Evolutionary conservation across 2,888 invertebrate genomes (phyloP), one percentile per base, ranked within the genome.

Genomic region (Troides aeacus): DNA sequence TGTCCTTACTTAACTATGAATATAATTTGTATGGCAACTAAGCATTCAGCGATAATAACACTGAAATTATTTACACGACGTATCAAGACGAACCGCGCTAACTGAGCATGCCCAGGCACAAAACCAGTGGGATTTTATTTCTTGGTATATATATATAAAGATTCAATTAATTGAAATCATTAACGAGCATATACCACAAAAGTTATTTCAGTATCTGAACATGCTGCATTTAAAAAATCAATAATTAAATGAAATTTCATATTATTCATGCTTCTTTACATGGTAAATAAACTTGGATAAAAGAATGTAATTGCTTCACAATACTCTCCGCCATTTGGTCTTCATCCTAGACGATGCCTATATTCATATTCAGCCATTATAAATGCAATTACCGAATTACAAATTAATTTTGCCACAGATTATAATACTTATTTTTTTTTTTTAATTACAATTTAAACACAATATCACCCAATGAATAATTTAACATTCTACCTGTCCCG

Each of bases 1-100:
- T 76, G 84, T 83, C 81, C 81, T 85, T 84, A 88, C 86, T 86
- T 86, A 83, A 87, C 90, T 91, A 92, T 84, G 83, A 85, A 85
- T 87, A 88, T 82, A 81, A 86, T 84, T 88, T 89, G 87, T 92
- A 92, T 92, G 92, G 92, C 92, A 91, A 91, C 92, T 87, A 91
- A 89, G 89, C 90, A 84, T 80, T 88, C 90, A 90, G 90, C 86
- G 89, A 74, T 50, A 50, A 73, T 72, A 75, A 74, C 88, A 88
- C 90, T 86, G 89, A 90, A 79, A 79, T 84, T 90, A 92, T 91
- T 85, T 91, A 91, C 91, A 91, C 79, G 79, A 74, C 78, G 73
- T 68, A 71, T 64, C 72, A 50, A 39, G 71, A 65, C 69, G 72
- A 71, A 67, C 63, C 17, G 60, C 58, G 67, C 61, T 68, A 66